These are phyloP conservation scores for Ovibos moschatus DNA, from an alignment of 2,113 vertebrate genomes.

Conservation along the genomic window DNA sequence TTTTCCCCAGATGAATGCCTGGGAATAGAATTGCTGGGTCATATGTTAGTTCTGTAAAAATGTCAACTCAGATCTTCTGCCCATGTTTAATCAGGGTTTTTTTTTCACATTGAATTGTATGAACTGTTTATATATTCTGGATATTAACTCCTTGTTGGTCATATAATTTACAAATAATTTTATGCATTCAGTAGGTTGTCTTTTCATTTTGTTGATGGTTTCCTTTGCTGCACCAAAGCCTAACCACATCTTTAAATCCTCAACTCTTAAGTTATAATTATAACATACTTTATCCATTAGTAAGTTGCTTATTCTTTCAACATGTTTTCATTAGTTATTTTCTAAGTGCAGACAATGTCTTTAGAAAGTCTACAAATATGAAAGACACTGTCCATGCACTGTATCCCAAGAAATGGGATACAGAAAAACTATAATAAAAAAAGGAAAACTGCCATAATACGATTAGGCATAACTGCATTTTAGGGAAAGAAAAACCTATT, in stretches of 20 bases:
- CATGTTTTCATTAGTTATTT: constrained; percentile 26
- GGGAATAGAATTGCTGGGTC: not conserved
- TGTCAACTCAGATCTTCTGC: not conserved
- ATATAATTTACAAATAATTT: not conserved
- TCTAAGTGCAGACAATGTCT: not conserved
- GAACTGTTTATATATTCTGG: not conserved
- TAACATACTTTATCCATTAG: not conserved
- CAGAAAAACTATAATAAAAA: not conserved
- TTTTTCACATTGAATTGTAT: not conserved
- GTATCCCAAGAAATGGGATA: not conserved
- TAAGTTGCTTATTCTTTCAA: not conserved
- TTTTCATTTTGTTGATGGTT: not conserved
- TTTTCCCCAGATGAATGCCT: not conserved
- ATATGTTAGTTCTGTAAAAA: not conserved
- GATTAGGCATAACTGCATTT: not conserved
- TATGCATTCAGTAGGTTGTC: not conserved
- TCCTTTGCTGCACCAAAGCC: not conserved
- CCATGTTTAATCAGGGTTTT: not conserved
- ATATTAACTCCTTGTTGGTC: not conserved
- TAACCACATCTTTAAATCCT: not conserved
- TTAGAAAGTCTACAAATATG: not conserved
- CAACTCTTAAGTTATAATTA: not conserved
- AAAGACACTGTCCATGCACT: not conserved
- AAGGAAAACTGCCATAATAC: not conserved
- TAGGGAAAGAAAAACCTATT: not conserved